phyloP scores from a whole-genome alignment of 2,888 invertebrate species.

The Trichopria drosophilae region DNA sequence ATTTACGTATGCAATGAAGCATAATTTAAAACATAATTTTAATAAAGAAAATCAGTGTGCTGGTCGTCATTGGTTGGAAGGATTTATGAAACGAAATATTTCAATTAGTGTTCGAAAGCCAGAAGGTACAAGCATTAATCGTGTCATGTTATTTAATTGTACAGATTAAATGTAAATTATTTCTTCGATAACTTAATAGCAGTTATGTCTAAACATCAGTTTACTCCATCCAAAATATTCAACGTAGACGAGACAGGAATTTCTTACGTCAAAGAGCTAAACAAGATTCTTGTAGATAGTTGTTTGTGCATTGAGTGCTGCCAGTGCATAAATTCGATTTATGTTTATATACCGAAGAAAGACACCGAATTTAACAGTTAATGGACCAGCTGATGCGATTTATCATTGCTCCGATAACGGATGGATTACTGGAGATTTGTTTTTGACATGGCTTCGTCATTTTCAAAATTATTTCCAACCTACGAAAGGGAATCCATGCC shows the following conservation, averaged over 20 bases:
- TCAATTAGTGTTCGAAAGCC: slow-evolving; percentile 39
- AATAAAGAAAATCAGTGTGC: slow-evolving; percentile 35
- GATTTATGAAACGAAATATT: slow-evolving; percentile 38
- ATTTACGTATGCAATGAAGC: no score
- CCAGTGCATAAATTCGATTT: slow-evolving; percentile 54
- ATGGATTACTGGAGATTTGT: slow-evolving; percentile 34
- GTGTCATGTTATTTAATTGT: slow-evolving; percentile 43
- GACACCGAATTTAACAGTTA: slow-evolving; percentile 50
- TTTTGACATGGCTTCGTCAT: slow-evolving; percentile 29
- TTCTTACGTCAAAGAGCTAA: no score
- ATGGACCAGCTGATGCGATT: slow-evolving; percentile 52
- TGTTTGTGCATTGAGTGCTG: slow-evolving; percentile 54
- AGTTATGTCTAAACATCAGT: slow-evolving; percentile 34
- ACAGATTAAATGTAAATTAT: no score
- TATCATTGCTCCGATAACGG: slow-evolving; percentile 44
- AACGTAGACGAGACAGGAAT: slow-evolving; percentile 58
- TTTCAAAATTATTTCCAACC: slow-evolving; percentile 45
- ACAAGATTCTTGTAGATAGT: no score
- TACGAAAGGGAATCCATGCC: slow-evolving; percentile 40
- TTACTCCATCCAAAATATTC: slow-evolving; percentile 43
- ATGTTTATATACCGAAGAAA: slow-evolving; percentile 58
- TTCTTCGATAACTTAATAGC: slow-evolving; percentile 4
- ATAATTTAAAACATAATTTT: slow-evolving; percentile 41
- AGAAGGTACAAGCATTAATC: slow-evolving; percentile 45
- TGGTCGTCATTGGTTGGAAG: slow-evolving; percentile 41